phyloP scores from a whole-genome alignment of 2,797 vertebrate species.

The Macropus fuliginosus region DNA sequence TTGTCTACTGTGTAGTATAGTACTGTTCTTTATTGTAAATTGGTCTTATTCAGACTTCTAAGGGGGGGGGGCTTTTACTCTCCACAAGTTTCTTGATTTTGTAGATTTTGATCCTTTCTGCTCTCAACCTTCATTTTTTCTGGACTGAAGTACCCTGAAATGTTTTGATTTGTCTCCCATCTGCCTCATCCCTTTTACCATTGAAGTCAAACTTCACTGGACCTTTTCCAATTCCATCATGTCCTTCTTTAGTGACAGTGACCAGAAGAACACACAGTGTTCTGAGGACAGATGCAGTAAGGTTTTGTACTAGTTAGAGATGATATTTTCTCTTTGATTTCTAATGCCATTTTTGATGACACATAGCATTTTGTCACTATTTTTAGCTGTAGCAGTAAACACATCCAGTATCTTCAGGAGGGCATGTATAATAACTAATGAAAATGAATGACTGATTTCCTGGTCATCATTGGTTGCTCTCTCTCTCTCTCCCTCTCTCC shows the following conservation, averaged over 20 bases:
- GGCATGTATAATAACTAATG: background rate
- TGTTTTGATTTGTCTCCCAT: background rate
- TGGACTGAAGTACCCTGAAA: background rate
- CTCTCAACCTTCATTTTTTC: constrained; percentile 2
- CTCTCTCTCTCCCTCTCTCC: background rate
- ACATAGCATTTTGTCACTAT: background rate
- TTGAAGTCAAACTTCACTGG: background rate
- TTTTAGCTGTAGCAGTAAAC: background rate
- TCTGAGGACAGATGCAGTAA: background rate
- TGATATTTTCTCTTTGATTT: background rate
- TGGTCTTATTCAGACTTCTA: constrained; percentile 17
- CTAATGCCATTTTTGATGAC: background rate
- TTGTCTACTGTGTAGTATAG: background rate
- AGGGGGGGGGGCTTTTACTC: background rate
- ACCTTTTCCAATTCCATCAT: constrained; percentile 3
- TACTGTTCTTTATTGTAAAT: background rate
- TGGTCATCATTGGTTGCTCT: background rate
- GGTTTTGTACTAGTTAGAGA: background rate
- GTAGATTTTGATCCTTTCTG: constrained; percentile 5
- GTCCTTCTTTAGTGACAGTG: constrained; percentile 20
- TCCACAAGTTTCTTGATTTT: background rate
- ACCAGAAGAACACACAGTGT: background rate
- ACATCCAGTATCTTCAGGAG: background rate
- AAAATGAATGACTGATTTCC: background rate
- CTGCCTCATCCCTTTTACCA: background rate